Evolutionary conservation across 1,140 invertebrate genomes (phyloP), one percentile per base, ranked within the genome.

Genomic region (Zaprionus ghesquierei): DNA sequence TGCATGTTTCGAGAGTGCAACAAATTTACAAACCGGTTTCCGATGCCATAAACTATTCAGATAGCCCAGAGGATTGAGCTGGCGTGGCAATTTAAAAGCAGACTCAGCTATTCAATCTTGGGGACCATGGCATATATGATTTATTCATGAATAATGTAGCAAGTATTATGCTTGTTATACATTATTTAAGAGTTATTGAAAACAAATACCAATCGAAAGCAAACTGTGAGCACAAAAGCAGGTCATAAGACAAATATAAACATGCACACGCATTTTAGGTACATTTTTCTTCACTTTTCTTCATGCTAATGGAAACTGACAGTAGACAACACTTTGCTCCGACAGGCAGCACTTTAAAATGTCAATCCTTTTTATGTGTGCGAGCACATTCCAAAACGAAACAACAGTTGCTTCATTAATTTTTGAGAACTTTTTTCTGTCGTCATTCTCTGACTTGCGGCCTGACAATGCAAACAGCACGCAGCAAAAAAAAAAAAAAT

Each of bases 371-470:
- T 85, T 80, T 74, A 80, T 81, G 54, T 53, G 46, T 53, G 59
- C 55, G 29, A 68, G 35, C 58, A 69, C 70, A 82, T 77, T 81
- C 71, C 56, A 49, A 59, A 70, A 68, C 69, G 51, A 58, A 87
- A 87, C 66, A 76, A 68, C 82, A 86, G 64, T 76, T 79, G 81
- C 75, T 81, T 87, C 82, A 87, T 86, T 86, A 82, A 79, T 79
- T 82, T 86, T 80, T 58, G 69, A 87, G 64, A 61, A 72, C 61
- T 76, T 56, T 79, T 68, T 53, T 44, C 1, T n/a, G 13, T 35
- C 13, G 13, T 35, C 53, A 73, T 44, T 65, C 49, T 62, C 72
- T 69, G 68, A 77, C 78, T 85, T 62, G 64, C 41, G 69, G 51
- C 81, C 56, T 64, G 73, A 53, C 80, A 76, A 79, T 62, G 56